Evolutionary conservation across 2,888 invertebrate genomes (phyloP), one percentile per base, ranked within the genome.

Genomic region (Orthosia gracilis): DNA sequence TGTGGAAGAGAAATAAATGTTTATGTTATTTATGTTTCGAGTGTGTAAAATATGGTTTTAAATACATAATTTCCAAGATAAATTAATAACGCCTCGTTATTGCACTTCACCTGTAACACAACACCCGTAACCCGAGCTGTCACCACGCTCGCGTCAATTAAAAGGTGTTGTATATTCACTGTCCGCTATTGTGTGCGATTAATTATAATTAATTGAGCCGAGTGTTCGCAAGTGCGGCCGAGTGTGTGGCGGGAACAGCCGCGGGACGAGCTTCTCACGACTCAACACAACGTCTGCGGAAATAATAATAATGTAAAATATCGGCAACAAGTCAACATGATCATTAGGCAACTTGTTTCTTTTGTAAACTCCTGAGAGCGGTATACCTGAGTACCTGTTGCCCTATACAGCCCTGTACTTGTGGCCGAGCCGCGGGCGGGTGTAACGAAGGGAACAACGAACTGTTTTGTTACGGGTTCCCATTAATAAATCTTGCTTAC

Each of bases 261-360:
- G 40, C 23, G 50, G 40, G n/a, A 21, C 3, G 3, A 23, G 40
- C 59, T 73, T 59, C 26, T 21, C 26, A 26, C 61, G 7, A 21
- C 18, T 73, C 21, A 2, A 73, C 31, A 15, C 54, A 54, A 17
- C n/a, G 23, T 9, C 18, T 12, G 15, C 73, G 15, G 15, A 52
- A 73, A 47, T 52, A 58, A 73, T 67, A 69, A 26, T 73, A 18
- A 73, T 52, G 12, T 52, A 21, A 73, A 31, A 49, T 63, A 62
- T 63, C 11, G n/a, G 31, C 31, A 26, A 64, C 73, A 45, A 63
- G 74, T 63, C 15, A n/a, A 57, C 50, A 26, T 58, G 57, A 57
- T 65, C 65, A 58, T 50, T 58, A 75, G 65, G n/a, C 23, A 5
- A 15, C 40, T 73, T 62, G 40, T 73, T 73, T 26, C 62, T 40